A percentile compares a stretch with the other conserved stretches of the same genome.
Conservation (phyloP, 2,797 vertebrate genomes). For the Falco rusticolus region DNA sequence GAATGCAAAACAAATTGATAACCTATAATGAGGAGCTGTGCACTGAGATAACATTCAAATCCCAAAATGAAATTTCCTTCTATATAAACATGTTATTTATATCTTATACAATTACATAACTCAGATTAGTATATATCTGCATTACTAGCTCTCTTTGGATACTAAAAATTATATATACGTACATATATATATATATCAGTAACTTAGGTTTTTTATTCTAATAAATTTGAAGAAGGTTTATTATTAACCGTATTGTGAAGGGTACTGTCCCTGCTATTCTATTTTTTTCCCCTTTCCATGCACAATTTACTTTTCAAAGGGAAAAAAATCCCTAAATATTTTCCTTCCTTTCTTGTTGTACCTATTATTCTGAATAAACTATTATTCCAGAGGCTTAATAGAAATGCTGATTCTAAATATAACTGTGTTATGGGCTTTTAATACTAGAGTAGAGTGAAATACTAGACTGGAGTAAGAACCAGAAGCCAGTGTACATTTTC, state of each 20-base stretch:
- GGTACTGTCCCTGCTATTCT: not conserved
- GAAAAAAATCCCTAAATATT: not conserved
- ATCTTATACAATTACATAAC: not conserved
- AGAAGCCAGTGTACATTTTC: not conserved
- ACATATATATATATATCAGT: not conserved
- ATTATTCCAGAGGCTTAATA: not conserved
- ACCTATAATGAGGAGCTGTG: not conserved
- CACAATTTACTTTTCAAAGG: not conserved
- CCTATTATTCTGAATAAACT: not conserved
- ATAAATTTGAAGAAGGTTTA: not conserved
- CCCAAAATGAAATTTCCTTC: not conserved
- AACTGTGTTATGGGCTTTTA: not conserved
- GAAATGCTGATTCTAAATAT: not conserved
- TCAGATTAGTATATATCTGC: not conserved
- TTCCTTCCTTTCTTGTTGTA: not conserved
- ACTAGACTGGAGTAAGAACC: not conserved
- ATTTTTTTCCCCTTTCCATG: not conserved
- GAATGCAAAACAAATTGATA: not conserved
- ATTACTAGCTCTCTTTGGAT: not conserved
- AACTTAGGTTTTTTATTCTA: not conserved
- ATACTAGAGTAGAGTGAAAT: not conserved
- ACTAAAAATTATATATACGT: not conserved
- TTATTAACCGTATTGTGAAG: not conserved
- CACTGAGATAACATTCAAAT: not conserved
- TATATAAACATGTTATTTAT: not conserved